Evolutionary conservation across 1,140 invertebrate species (phyloP).

Genomic region (Bombus ignitus): DNA sequence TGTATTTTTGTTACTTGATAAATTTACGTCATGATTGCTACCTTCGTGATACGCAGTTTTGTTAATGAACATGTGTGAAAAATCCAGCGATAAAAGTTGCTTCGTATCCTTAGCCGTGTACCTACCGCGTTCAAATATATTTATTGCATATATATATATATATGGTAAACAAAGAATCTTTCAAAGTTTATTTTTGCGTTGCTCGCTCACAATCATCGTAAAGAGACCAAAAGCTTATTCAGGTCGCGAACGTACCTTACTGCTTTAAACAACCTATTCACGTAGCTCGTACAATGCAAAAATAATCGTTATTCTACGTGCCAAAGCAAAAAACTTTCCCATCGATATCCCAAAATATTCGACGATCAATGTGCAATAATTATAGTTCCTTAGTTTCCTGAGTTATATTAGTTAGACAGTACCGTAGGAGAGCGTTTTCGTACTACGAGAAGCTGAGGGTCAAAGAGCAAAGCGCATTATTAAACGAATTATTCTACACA

Average conservation of each 20-base stretch:
- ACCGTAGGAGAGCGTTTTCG: background rate
- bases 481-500: conserved; percentile 3
- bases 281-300: background rate
- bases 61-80: no score
- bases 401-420: background rate
- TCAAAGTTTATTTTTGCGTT: background rate
- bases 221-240: background rate
- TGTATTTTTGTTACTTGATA: background rate
- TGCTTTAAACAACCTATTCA: background rate
- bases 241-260: background rate
- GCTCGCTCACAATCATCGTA: background rate
- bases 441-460: no score
- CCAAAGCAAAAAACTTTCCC: background rate
- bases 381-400: background rate
- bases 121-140: no score
- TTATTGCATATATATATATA: no score
- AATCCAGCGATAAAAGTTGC: background rate
- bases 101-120: background rate
- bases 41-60: background rate
- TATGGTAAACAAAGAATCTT: background rate
- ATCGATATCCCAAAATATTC: background rate
- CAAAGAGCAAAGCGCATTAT: background rate
- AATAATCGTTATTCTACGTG: background rate
- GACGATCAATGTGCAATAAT: background rate
- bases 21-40: background rate